phyloP scores from a whole-genome alignment of 2,113 vertebrate species.

The Takifugu flavidus region DNA sequence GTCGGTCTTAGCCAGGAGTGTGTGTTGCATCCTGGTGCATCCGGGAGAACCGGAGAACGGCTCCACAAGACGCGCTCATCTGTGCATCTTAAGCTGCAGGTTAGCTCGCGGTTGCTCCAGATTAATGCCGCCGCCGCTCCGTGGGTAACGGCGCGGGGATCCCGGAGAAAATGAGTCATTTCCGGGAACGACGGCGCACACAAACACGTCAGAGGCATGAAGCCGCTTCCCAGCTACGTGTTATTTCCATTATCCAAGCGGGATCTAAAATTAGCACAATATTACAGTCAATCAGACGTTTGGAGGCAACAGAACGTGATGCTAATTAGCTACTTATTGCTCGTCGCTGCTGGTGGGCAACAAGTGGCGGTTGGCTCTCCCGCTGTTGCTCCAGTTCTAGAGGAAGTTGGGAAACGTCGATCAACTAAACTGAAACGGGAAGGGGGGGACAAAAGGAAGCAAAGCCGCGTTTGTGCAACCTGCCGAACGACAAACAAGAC shows the following conservation, averaged over 20 bases:
- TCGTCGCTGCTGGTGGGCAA: too few relatives aligned
- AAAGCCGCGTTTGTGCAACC: slow-evolving; percentile 1
- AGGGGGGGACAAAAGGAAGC: background rate
- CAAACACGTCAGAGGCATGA: slow-evolving; percentile 19
- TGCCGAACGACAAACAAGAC: slow-evolving; percentile 1
- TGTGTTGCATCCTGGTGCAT: background rate
- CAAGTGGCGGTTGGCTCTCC: too few relatives aligned
- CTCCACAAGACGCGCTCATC: background rate
- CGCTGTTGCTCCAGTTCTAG: too few relatives aligned
- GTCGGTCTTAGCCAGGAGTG: background rate
- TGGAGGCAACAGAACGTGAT: background rate
- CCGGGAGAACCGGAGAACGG: background rate
- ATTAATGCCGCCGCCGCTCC: slow-evolving; percentile 18
- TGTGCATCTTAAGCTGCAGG: slow-evolving; percentile 33
- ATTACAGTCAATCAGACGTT: too few relatives aligned
- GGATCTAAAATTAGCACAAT: too few relatives aligned
- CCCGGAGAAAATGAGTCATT: slow-evolving; percentile 24
- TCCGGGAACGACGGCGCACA: slow-evolving; percentile 23
- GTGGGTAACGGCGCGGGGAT: slow-evolving; percentile 5
- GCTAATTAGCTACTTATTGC: too few relatives aligned
- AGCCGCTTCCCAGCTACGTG: too few relatives aligned
- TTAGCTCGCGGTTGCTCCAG: slow-evolving; percentile 23
- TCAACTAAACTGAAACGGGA: background rate
- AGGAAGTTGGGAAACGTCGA: background rate
- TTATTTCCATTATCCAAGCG: too few relatives aligned